Base-by-base conservation (phyloP, 2,113 vertebrate species). In the Dromiciops gliroides region DNA sequence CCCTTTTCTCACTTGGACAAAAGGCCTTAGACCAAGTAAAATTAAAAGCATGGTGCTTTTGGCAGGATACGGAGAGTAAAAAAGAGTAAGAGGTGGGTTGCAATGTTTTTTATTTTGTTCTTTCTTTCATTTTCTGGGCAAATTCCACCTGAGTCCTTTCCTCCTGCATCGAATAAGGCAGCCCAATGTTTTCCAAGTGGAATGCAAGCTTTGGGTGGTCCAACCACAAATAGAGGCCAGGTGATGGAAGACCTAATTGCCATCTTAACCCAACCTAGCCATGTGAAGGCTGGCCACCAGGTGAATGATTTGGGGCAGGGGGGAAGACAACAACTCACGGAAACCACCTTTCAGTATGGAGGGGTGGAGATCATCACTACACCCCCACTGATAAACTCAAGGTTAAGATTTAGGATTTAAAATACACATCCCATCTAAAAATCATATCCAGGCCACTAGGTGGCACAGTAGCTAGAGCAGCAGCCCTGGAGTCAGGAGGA, bases 11-110 rank as follows among this genome's bases (percentile, higher is more conserved):
- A 89, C 89, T 95, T 93, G 60, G 90, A 95, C 52, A 48, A 75
- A 94, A 96, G 96, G 56, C 49, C 48, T 90, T 95, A 50, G 89
- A 92, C 47, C 22, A n/a, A 94, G 89, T 37, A 67, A 67, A 67
- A 3, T 67, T 37, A 31, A 67, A 60, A 67, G 25, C 9, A 60
- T 31, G 25, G 14, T 37, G 14, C 31, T 14, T 7, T 37, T 67
- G 10, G 28, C 11, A 67, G 56, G 26, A 67, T 67, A 67, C 56
- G 31, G 3, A 67, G 31, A 67, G 28, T 60, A 12, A 31, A 53
- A 60, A 60, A 53, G 56, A 60, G 12, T 60, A 60, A 31, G 53
- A 31, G 26, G 28, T 67, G 31, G 56, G 10, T 31, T 37, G 56
- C 56, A 67, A 4, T 37, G 14, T 67, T 67, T 67, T 28, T 37